Evolutionary conservation across 2,888 invertebrate species (phyloP), one percentile per base, ranked within the genome.

Genomic region (Thumatha senex): DNA sequence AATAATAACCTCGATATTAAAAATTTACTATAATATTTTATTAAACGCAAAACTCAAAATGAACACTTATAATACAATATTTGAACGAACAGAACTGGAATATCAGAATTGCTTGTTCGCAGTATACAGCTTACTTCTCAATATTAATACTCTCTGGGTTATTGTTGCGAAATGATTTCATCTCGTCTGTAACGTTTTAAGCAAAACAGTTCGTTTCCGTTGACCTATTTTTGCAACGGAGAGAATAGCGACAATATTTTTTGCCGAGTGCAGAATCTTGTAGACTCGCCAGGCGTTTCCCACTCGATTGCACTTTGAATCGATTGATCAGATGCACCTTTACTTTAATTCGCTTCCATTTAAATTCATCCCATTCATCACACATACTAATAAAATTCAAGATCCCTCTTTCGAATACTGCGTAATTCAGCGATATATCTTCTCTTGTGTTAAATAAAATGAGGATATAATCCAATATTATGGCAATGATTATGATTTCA

Each of bases 201-300:
- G 38, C 36, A 47, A 47, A 55, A 48, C 39, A 39, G n/a, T 45
- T 45, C 24, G 44, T 50, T 57, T 34, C 40, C 36, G 46, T 34
- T 54, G 48, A 60, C 44, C 54, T 53, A 52, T 48, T 63, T 67
- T 43, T 13, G 9, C 33, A 9, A 13, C 31, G 11, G 24, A 31
- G 18, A 35, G 41, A 44, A 44, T 47, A 30, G 36, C 34, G 33
- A 18, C 40, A 44, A 48, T 61, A 62, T 62, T 65, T 58, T 54
- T 46, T 48, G 30, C 43, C 31, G 54, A 74, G 70, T 72, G 74
- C 71, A 68, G 51, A 74, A 48, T 61, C 67, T 68, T 70, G 71
- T 74, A 64, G 41, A 55, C 50, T 63, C 61, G 59, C 56, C 58
- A 56, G 46, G 48, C 46, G 40, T 34, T 52, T 47, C 40, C 46